Base-by-base conservation (phyloP, 2,797 vertebrate genomes). In the Esox lucius region DNA sequence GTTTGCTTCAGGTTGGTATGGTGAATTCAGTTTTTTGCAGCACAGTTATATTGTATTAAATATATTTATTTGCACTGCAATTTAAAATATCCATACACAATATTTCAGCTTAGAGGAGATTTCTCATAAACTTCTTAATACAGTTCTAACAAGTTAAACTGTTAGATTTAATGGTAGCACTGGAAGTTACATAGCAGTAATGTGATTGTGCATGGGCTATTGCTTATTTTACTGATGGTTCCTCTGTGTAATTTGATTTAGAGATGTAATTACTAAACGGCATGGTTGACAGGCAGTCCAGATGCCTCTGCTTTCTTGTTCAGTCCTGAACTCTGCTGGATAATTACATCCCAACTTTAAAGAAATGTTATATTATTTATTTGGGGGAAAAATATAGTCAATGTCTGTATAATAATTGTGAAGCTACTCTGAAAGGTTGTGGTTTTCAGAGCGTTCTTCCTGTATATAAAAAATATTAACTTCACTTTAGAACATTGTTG, bases 121-220 rank as follows among this genome's bases (percentile, higher is more conserved):
- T 3, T 16, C 49, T 51, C 49, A 51, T 4, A 51, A 5, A 51
- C 49, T 51, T 51, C 49, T 16, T 3, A 51, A 51, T 51, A 51
- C 16, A 51, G 15, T n/a, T 56, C 19, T 53, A n/a, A 56, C 19
- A 8, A 19, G 51, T 56, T 56, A 19, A 56, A 56, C 17, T 56
- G 17, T 5, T 7, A 19, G 51, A 19, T 56, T 19, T 56, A 56
- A 56, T 56, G 19, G 53, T 56, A 51, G 12, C 49, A 56, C n/a
- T 19, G 17, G 8, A 56, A 56, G 53, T 56, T 8, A 53, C 53
- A 56, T n/a, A 56, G 5, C n/a, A 17, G 19, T 56, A 56, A 56
- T 56, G n/a, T 56, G n/a, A 56, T 56, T 19, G 53, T 56, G 53
- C 53, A 56, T 22, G 53, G 53, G n/a, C 53, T 56, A 56, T 56